These are phyloP conservation scores for Neodiprion virginianus DNA, from an alignment of 1,140 invertebrate genomes.

Conservation along the genomic window DNA sequence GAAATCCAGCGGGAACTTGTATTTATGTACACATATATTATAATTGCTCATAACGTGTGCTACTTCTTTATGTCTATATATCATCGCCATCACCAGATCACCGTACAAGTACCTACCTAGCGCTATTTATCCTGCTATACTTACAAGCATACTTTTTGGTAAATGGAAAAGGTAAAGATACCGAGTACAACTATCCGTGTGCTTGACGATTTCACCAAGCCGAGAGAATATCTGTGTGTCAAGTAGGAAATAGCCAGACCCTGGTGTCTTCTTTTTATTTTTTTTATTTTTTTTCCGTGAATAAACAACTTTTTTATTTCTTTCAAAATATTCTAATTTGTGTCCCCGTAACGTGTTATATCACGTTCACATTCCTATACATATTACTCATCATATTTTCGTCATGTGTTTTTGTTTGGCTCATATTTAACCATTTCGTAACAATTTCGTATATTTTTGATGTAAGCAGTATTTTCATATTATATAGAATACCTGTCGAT, in stretches of 20 bases:
- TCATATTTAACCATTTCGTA: no score
- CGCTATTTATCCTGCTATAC: not conserved
- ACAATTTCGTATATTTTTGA: no score
- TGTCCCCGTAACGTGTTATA: no score
- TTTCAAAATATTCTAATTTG: no score
- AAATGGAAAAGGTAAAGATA: slow-evolving; percentile 1
- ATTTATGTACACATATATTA: not conserved
- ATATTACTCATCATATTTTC: no score
- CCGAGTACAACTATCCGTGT: not conserved
- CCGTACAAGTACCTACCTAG: not conserved
- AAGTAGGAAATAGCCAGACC: not conserved
- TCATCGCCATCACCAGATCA: not conserved
- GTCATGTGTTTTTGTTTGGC: no score
- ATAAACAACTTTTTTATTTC: no score
- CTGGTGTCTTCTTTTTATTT: not conserved
- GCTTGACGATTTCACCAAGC: not conserved
- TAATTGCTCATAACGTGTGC: not conserved
- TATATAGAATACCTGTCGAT: not conserved
- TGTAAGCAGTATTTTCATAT: no score
- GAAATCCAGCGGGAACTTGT: not conserved
- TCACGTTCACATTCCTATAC: no score
- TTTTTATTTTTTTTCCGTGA: no score
- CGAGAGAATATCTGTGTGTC: not conserved
- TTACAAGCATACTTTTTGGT: not conserved
- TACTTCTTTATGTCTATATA: slow-evolving; percentile 5